phyloP scores from a whole-genome alignment of 2,797 vertebrate genomes.

The Alfaro cultratus region DNA sequence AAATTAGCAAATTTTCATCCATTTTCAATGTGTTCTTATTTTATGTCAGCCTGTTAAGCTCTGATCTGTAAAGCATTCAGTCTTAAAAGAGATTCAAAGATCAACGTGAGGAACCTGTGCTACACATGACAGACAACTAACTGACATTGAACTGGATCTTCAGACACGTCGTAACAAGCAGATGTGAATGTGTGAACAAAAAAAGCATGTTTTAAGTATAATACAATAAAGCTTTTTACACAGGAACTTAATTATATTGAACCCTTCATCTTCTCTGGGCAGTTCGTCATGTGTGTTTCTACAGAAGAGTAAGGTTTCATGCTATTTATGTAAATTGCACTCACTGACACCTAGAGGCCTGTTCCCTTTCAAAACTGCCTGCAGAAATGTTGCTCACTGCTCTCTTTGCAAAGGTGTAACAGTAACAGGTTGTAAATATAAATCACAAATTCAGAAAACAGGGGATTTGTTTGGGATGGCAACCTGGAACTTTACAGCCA shows the following conservation, averaged over 20 bases:
- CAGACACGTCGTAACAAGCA: not conserved
- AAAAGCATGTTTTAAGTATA: not conserved
- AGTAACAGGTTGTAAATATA: not conserved
- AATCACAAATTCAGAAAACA: not conserved
- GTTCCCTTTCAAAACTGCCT: not conserved
- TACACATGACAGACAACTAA: not conserved
- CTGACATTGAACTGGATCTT: constrained; percentile 1
- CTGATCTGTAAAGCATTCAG: not conserved
- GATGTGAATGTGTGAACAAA: not conserved
- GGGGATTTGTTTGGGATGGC: not conserved
- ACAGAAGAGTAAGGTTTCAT: not conserved
- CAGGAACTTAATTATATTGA: not conserved
- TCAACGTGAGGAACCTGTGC: not conserved
- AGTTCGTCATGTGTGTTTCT: not conserved
- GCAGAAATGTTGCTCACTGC: not conserved
- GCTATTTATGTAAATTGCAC: not conserved
- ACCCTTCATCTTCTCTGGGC: not conserved
- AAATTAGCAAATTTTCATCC: not conserved
- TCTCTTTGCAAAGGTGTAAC: not conserved
- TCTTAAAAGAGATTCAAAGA: not conserved
- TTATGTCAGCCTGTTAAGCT: not conserved
- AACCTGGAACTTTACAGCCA: not conserved
- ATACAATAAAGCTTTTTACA: not conserved
- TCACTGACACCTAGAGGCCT: not conserved
- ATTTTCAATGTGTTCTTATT: not conserved